phyloP scores from a whole-genome alignment of 2,888 invertebrate genomes.

The Eilema sororculum region DNA sequence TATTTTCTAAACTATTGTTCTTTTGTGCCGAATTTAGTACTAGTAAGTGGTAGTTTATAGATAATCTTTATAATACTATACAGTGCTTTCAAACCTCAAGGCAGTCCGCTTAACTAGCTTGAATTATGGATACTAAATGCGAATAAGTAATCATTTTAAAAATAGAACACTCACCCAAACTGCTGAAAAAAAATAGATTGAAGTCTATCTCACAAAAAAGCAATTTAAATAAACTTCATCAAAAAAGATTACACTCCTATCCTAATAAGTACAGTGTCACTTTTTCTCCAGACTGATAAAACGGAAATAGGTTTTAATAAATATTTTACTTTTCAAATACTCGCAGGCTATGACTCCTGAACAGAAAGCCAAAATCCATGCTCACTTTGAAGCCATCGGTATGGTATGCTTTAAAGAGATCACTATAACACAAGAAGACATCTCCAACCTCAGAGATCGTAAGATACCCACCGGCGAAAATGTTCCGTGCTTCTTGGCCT shows the following conservation, averaged over 20 bases:
- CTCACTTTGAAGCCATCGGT: slow-evolving; percentile 69
- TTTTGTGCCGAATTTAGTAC: slow-evolving; percentile 53
- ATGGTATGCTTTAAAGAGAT: slow-evolving; percentile 66
- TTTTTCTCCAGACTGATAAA: too few relatives aligned
- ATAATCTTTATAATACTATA: not conserved
- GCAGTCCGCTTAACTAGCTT: too few relatives aligned
- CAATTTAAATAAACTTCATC: not conserved
- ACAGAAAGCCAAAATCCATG: slow-evolving; percentile 67
- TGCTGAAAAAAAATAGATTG: not conserved
- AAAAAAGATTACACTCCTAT: not conserved
- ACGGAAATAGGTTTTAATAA: not conserved
- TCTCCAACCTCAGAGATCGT: slow-evolving; percentile 59
- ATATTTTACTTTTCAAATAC: not conserved
- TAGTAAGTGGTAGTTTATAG: slow-evolving; percentile 54
- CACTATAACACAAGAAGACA: slow-evolving; percentile 66
- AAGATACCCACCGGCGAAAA: slow-evolving; percentile 67
- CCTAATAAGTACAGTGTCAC: too few relatives aligned
- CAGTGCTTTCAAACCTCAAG: not conserved
- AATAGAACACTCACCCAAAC: not conserved
- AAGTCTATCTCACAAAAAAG: not conserved
- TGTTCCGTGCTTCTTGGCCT: slow-evolving; percentile 75
- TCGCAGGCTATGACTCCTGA: slow-evolving; percentile 74
- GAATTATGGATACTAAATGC: not conserved
- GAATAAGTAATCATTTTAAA: not conserved
- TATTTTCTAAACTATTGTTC: slow-evolving; percentile 55